Evolutionary conservation across 2,113 vertebrate genomes (phyloP).

Genomic region (Phaetusa simplex): DNA sequence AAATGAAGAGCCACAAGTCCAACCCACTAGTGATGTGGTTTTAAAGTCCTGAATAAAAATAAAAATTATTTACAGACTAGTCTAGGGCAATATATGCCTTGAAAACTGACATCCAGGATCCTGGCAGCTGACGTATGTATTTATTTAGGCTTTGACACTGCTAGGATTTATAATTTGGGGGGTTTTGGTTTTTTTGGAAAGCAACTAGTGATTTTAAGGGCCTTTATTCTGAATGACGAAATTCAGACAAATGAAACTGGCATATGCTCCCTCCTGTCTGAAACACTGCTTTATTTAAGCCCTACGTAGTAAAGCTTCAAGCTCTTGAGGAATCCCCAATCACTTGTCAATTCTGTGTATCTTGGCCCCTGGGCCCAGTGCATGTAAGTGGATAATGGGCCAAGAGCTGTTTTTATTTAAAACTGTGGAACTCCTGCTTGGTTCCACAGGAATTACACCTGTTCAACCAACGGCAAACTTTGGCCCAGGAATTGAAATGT

Average conservation of each 20-base stretch:
- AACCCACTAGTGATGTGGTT: conserved; percentile 53
- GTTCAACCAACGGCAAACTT: background rate
- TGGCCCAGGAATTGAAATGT: background rate
- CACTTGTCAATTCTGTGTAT: conserved; percentile 37
- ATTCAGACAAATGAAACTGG: conserved; percentile 38
- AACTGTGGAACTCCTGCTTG: background rate
- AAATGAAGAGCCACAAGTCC: conserved; percentile 57
- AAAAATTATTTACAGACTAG: conserved; percentile 47
- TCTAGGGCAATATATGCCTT: conserved; percentile 22
- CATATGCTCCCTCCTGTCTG: background rate
- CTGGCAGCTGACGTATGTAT: background rate
- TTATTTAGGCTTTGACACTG: conserved; percentile 36
- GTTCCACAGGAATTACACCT: conserved; percentile 43
- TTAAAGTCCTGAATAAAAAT: conserved; percentile 45
- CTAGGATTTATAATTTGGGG: background rate
- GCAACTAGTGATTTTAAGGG: conserved; percentile 22
- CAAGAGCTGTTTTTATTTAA: conserved; percentile 40
- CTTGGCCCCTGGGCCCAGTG: background rate
- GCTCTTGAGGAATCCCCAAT: conserved; percentile 19
- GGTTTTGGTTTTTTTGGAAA: background rate
- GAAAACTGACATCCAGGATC: conserved; percentile 26
- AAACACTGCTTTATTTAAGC: background rate
- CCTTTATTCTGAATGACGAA: conserved; percentile 29
- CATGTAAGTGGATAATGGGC: conserved; percentile 19
- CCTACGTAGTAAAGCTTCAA: background rate